Base-by-base conservation (phyloP, 2,113 vertebrate species). In the Xerus inauris region DNA sequence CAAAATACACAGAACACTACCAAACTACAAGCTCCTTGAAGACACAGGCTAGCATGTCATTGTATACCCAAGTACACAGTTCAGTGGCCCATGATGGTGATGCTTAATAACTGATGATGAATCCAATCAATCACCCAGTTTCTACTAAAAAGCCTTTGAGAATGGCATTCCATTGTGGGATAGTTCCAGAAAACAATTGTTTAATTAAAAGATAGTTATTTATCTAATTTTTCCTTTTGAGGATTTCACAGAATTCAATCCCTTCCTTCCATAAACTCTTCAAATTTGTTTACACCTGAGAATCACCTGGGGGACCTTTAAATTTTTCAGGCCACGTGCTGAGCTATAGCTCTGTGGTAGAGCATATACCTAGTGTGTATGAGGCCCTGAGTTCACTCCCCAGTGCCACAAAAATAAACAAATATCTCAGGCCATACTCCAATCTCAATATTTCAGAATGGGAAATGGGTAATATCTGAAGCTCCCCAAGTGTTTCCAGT, bases 251-350 rank as follows among this genome's bases (percentile, higher is more conserved):
- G 51, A 91, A 84, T 54, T 54, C n/a, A 81, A 67, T 59, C 22
- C 67, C 54, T 91, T 83, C 12, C 80, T 94, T 30, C 76, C 84
- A 73, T 73, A 88, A 91, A 79, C 30, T 85, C 26, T 89, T 89
- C 42, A 86, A 83, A 75, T 20, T 20, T 67, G 19, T 75, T 20
- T 91, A 22, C 32, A 64, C 24, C 40, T n/a, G 7, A 79, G 13
- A 59, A 73, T 62, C 87, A 79, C 10, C 3, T 51, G 64, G 64
- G 16, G 47, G n/a, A 54, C 47, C 81, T 80, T 35, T 59, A 87
- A 28, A 72, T 35, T 14, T 67, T 35, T n/a, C 65, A 69, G 65
- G 65, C 14, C 35, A 69, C 11, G 26, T 62, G 22, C 6, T n/a
- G 35, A 12, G 35, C 16, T n/a, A 3, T 8, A n/a, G 35, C 6